Evolutionary conservation across 2,888 invertebrate genomes (phyloP).

Genomic region (Drosophila ochracea): DNA sequence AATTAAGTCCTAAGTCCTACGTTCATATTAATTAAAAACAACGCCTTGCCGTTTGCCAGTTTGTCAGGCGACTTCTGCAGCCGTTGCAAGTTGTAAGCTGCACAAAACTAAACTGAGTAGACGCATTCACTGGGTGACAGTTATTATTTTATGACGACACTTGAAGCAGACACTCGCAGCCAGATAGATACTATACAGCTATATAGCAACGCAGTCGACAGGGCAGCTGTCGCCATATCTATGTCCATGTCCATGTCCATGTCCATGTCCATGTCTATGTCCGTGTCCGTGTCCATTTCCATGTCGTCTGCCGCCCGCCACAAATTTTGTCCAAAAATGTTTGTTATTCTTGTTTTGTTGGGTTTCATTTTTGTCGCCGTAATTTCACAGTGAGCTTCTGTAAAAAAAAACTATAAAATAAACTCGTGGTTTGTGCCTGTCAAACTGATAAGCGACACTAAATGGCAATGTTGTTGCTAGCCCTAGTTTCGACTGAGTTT

Average conservation of each 20-base stretch:
- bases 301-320: conserved; percentile 17
- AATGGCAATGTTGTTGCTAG: conserved; percentile 9
- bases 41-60: neutral
- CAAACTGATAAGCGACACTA: conserved; percentile 37
- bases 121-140: conserved; percentile 46
- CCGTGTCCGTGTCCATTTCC: conserved; percentile 6
- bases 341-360: conserved; percentile 34
- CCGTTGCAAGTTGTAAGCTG: conserved; percentile 14
- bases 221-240: conserved; percentile 27
- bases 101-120: conserved; percentile 14
- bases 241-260: neutral
- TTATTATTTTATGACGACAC: conserved; percentile 60
- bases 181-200: conserved; percentile 1
- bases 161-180: conserved; percentile 19
- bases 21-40: conserved; percentile 3
- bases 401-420: neutral
- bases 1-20: conserved; percentile 2
- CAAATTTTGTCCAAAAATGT: conserved; percentile 32
- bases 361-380: conserved; percentile 10
- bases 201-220: neutral
- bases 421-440: conserved; percentile 16
- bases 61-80: conserved; percentile 13
- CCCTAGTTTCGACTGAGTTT: neutral
- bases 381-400: conserved; percentile 16
- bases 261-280: neutral